Evolutionary conservation across 2,113 vertebrate genomes (phyloP), one percentile per base, ranked within the genome.

Genomic region (Cavia aperea): DNA sequence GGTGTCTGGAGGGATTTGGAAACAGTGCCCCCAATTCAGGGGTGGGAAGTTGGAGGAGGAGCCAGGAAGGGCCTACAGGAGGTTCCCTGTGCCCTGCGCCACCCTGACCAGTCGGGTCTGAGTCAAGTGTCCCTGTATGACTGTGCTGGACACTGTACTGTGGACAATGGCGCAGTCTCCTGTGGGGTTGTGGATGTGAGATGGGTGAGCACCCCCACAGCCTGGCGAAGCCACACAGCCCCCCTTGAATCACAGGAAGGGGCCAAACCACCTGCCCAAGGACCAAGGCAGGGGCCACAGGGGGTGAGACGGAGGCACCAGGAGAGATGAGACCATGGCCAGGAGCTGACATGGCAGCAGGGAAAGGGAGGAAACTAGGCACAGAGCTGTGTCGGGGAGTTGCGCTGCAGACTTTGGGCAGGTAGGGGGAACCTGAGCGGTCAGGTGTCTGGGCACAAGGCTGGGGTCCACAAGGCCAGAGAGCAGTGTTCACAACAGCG

Each of bases 41-140:
- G 46, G 5, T 14, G 68, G 26, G n/a, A 23, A 46, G 7, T 0
- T 18, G 54, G 39, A 58, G 68, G 56, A 58, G 31, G 58, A 33
- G 18, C 85, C 8, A 7, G 29, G 14, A 60, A 46, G 86, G 19
- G 49, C 29, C 36, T 7, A 26, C 36, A 43, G 26, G 24, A 39
- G 4, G 18, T 12, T 1, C 9, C 1, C n/a, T 21, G 11, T 21
- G 7, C 39, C 51, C 51, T 1, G 8, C 0, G 8, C 26, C 15
- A 39, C 3, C 23, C 56, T 43, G 58, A 10, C 39, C 54, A 23
- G n/a, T 11, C 12, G 70, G 85, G 54, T n/a, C 86, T 60, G 26
- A 23, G 56, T 43, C 15, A 6, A n/a, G 7, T 1, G 16, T 33
- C 60, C 43, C 15, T 31, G 2, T 14, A 7, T 83, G n/a, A 4